Conservation (phyloP, 2,888 invertebrate genomes). For the Agrotis clavis region DNA sequence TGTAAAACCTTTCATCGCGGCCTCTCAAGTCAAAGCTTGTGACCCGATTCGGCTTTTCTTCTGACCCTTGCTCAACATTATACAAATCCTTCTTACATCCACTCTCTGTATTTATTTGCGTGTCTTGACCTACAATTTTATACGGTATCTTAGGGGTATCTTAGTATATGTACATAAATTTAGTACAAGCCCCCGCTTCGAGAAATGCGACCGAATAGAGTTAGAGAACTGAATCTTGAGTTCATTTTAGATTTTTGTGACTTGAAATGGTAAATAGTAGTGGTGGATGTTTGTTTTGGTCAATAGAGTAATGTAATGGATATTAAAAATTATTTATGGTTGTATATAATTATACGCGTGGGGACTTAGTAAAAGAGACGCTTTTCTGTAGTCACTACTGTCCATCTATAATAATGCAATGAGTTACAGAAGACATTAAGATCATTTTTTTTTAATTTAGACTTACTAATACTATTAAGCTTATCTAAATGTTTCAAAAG, state of each 20-base stretch:
- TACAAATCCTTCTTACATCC: conserved; percentile 78
- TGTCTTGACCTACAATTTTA: conserved; percentile 78
- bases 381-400: background rate
- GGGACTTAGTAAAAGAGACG: background rate
- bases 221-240: conserved; percentile 60
- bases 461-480: background rate
- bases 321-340: background rate
- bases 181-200: conserved; percentile 58
- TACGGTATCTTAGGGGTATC: conserved; percentile 68
- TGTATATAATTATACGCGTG: background rate
- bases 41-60: conserved; percentile 74
- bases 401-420: background rate
- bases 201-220: conserved; percentile 61
- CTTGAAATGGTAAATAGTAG: conserved; percentile 19
- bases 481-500: background rate
- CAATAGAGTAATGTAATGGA: background rate
- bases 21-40: conserved; percentile 71
- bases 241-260: conserved; percentile 61
- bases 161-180: conserved; percentile 74
- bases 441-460: background rate
- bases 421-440: background rate
- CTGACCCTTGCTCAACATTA: conserved; percentile 77
- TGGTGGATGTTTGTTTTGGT: conserved; percentile 20
- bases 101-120: conserved; percentile 76
- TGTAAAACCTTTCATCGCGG: conserved; percentile 78